These are phyloP conservation scores for Nannoperca australis DNA, from an alignment of 2,797 vertebrate genomes.

Conservation along the genomic window DNA sequence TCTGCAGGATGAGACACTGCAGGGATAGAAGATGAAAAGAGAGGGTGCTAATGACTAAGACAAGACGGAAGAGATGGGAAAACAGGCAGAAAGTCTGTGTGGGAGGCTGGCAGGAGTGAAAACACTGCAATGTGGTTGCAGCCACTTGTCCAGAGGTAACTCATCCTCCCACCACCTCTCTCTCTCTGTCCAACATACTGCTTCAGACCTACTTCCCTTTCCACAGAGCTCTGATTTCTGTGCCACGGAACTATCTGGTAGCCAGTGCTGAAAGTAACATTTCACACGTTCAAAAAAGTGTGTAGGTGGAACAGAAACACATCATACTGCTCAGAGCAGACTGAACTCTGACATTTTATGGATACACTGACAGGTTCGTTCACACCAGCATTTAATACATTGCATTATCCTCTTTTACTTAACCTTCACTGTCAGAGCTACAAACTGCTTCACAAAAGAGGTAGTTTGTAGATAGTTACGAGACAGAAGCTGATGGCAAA, in stretches of 20 bases:
- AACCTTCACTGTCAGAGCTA: neutral
- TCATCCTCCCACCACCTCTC: conserved; percentile 36
- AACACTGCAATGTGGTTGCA: conserved; percentile 41
- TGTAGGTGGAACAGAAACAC: conserved; percentile 29
- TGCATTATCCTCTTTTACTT: neutral
- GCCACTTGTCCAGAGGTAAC: conserved; percentile 39
- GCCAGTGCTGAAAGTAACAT: conserved; percentile 21
- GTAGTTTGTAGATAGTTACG: neutral
- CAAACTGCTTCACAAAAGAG: neutral
- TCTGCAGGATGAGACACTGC: conserved; percentile 13
- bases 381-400: neutral
- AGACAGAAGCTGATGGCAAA: neutral
- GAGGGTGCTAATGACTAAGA: conserved; percentile 15
- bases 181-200: conserved; percentile 46
- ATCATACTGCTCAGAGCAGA: neutral
- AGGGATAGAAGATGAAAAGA: conserved; percentile 11
- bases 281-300: conserved; percentile 8
- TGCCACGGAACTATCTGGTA: conserved; percentile 35
- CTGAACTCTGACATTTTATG: conserved; percentile 26
- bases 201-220: conserved; percentile 72
- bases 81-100: conserved; percentile 16
- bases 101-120: conserved; percentile 31
- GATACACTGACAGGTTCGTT: neutral
- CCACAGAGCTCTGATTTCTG: conserved; percentile 36
- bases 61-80: conserved; percentile 14